A percentile compares a stretch with the other conserved stretches of the same genome.
Evolutionary conservation across 1,140 invertebrate genomes (phyloP).

Genomic region (Pachypsylla venusta): DNA sequence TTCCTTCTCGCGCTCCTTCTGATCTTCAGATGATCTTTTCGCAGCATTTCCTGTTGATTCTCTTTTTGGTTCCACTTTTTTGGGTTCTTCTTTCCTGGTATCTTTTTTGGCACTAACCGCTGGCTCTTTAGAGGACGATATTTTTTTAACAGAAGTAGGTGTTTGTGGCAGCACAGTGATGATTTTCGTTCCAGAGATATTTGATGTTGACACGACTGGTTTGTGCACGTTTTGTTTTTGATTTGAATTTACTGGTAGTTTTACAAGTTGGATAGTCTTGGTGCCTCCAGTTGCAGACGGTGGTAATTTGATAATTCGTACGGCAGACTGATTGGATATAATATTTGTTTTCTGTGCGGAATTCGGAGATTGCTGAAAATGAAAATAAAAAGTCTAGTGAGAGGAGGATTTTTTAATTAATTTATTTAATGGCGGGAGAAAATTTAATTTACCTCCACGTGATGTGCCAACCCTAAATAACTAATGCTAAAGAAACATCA

Average conservation of each 20-base stretch:
- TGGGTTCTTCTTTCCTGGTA: neutral
- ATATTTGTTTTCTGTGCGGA: too few species aligned
- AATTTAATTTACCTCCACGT: too few species aligned
- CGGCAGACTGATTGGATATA: too few species aligned
- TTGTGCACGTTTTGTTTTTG: neutral
- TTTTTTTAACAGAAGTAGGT: neutral
- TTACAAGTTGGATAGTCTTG: slow-evolving; percentile 1
- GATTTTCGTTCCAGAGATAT: neutral
- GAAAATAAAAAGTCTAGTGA: too few species aligned
- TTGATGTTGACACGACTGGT: neutral
- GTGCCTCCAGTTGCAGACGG: neutral
- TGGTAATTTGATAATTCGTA: neutral
- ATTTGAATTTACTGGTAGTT: neutral
- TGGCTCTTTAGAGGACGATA: neutral
- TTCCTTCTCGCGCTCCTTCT: slow-evolving; percentile 10
- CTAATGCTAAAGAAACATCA: too few species aligned
- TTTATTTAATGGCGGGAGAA: too few species aligned
- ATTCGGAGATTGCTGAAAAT: too few species aligned
- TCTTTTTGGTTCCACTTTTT: neutral
- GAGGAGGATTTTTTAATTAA: too few species aligned
- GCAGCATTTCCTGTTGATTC: neutral
- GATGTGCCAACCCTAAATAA: too few species aligned
- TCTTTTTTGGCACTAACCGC: neutral
- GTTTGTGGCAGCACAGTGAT: neutral
- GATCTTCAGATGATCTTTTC: neutral